Conservation (phyloP, 2,797 vertebrate genomes). For the Anomalospiza imberbis region DNA sequence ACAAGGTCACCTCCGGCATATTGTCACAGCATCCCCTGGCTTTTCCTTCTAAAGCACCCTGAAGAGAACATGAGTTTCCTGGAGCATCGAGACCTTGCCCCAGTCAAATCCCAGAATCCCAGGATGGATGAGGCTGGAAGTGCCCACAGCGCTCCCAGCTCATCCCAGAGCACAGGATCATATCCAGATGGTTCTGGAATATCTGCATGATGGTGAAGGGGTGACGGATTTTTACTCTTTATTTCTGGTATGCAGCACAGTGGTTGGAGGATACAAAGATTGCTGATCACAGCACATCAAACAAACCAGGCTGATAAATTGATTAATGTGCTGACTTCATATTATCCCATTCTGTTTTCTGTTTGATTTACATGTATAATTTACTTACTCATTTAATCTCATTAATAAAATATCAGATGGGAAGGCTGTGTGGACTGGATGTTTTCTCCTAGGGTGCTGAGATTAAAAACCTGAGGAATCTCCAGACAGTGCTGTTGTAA, state of each 20-base stretch:
- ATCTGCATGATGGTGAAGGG: fast-evolving
- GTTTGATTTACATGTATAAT: slow-evolving; percentile 61
- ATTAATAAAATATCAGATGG: slow-evolving; percentile 43
- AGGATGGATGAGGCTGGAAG: neutral
- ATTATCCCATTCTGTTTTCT: neutral
- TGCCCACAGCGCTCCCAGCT: fast-evolving
- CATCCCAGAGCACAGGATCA: neutral
- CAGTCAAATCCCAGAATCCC: fast-evolving
- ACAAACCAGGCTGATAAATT: neutral
- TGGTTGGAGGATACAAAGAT: neutral
- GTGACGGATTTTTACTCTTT: no score
- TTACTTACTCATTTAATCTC: slow-evolving; percentile 52
- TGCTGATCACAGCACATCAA: neutral
- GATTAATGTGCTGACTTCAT: neutral
- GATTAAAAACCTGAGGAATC: slow-evolving; percentile 15
- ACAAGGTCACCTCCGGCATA: neutral
- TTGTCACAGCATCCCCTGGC: fast-evolving
- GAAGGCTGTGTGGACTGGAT: neutral
- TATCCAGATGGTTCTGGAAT: neutral
- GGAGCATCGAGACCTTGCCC: fast-evolving
- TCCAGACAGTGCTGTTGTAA: neutral
- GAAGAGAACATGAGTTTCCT: fast-evolving
- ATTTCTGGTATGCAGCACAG: neutral
- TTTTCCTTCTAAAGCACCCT: neutral
- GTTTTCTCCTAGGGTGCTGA: slow-evolving; percentile 17